Conservation (phyloP, 2,113 vertebrate species). For the Dipodomys stephensi region DNA sequence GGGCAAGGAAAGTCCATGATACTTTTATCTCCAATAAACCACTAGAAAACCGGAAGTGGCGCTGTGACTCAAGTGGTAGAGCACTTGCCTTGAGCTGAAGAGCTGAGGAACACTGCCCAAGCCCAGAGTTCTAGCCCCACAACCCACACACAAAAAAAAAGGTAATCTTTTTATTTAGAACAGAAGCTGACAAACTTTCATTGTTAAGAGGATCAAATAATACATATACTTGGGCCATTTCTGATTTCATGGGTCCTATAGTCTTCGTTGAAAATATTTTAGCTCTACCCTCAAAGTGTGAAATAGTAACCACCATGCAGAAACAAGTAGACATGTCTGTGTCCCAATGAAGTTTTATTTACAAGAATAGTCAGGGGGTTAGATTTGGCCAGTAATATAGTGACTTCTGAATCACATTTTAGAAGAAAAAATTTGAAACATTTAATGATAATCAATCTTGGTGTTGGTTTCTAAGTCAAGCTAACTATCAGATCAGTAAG, state of each 20-base stretch:
- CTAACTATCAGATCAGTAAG: background rate
- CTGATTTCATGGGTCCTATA: background rate
- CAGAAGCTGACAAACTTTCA: background rate
- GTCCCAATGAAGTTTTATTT: slow-evolving; percentile 57
- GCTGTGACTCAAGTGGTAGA: too few species aligned
- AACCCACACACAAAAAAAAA: background rate
- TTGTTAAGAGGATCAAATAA: background rate
- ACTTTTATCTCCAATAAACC: too few species aligned
- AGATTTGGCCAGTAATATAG: background rate
- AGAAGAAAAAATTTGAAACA: background rate
- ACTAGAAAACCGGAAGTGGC: too few species aligned
- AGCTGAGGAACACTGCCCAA: too few species aligned
- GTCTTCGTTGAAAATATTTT: background rate
- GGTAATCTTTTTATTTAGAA: background rate
- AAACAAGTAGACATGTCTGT: background rate
- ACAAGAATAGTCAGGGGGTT: background rate
- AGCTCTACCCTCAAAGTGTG: background rate
- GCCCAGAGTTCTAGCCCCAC: too few species aligned
- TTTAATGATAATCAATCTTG: background rate
- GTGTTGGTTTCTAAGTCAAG: background rate
- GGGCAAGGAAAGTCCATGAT: too few species aligned
- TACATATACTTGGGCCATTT: background rate
- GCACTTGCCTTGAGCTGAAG: too few species aligned
- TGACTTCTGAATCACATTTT: background rate
- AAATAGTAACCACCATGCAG: background rate